Evolutionary conservation across 2,888 invertebrate species (phyloP), one percentile per base, ranked within the genome.

Genomic region (Torymus texanus): DNA sequence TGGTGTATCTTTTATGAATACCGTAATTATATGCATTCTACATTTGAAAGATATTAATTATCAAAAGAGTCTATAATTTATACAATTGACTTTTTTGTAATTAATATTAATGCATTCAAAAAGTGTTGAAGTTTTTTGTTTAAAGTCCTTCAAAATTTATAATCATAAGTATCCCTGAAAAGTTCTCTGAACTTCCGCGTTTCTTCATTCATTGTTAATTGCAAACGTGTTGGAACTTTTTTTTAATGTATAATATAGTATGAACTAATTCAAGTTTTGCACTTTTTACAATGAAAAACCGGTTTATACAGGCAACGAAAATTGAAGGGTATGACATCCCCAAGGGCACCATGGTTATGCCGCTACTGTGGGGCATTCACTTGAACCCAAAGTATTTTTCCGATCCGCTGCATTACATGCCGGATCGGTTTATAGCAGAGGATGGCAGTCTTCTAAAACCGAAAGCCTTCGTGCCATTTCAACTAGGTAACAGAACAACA

Each of bases 321-420:
- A 87, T 95, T 55, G 92, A 91, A 10, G 92, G 93, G n/a, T 95
- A 93, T 86, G 90, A 87, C 75, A 92, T 97, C 71, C 94, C 95
- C 0, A 93, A 93, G 87, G 94, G 85, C 86, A 94, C 83, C 92
- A 96, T 96, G 91, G 91, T 97, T 14, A 91, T 97, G n/a, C 94
- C 96, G 0, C 89, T 96, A 18, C 95, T 95, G 85, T 96, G 96
- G 95, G 95, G 95, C 0, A 90, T 96, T 11, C 96, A 97, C 86
- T 95, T 94, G 93, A 92, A 95, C 85, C 92, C 93, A 0, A 86
- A 90, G 1, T 88, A 92, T 29, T 97, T 95, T 95, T 89, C 92
- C 0, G 90, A 94, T 50, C 95, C 96, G 0, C 92, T 94, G 3
- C 86, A 90, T 53, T 97, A 94, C 86, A 92, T 92, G 62, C 96